Percentiles rank a stretch among this genome's conserved stretches.
Evolutionary conservation across 1,140 invertebrate species (phyloP).

Genomic region (Macrobrachium nipponense): DNA sequence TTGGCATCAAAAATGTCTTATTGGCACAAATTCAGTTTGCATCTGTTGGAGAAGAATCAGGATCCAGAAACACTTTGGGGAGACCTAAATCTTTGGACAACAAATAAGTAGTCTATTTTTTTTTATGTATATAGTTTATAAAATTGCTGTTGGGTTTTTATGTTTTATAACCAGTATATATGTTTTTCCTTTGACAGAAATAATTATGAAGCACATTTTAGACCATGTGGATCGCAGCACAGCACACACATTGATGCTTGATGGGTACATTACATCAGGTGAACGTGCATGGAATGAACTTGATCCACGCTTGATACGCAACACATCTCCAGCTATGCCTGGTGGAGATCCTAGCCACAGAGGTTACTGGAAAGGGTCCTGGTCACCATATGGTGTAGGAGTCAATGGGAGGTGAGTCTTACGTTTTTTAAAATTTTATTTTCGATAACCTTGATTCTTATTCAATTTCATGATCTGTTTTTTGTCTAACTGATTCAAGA

Average conservation of each 20-base stretch:
- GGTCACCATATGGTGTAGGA: slow-evolving; percentile 39
- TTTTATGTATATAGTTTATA: too few species aligned
- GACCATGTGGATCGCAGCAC: background rate
- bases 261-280: background rate
- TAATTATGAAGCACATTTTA: background rate
- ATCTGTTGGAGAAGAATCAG: too few species aligned
- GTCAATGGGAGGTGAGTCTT: slow-evolving; percentile 27
- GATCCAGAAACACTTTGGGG: too few species aligned
- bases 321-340: slow-evolving; percentile 20
- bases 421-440: too few species aligned
- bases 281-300: slow-evolving; percentile 21
- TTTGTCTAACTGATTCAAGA: too few species aligned
- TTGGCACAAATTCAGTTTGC: too few species aligned
- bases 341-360: slow-evolving; percentile 35
- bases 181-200: background rate
- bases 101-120: too few species aligned
- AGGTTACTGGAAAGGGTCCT: slow-evolving; percentile 34
- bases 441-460: background rate
- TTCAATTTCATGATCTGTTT: background rate
- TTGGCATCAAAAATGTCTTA: too few species aligned
- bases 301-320: slow-evolving; percentile 21
- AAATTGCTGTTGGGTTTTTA: too few species aligned
- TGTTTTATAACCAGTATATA: background rate
- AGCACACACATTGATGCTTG: slow-evolving; percentile 27
- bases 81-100: too few species aligned